These are phyloP conservation scores for Athripsodes cinereus DNA, from an alignment of 2,888 invertebrate species.

Conservation along the genomic window DNA sequence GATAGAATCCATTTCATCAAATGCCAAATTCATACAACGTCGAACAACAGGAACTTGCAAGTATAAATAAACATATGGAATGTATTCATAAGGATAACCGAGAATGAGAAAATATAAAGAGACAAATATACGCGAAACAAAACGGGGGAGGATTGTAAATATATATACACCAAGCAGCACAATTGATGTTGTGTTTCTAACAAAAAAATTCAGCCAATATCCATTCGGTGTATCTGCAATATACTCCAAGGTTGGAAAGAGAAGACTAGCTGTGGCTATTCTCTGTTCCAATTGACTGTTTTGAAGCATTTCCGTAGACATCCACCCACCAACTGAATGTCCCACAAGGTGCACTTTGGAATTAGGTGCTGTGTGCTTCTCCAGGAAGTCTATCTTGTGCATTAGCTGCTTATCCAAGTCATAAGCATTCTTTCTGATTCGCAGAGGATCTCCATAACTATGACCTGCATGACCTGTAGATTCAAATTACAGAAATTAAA, in stretches of 20 bases:
- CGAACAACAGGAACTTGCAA: constrained; percentile 53
- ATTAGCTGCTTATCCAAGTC: constrained; percentile 71
- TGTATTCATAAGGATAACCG: constrained; percentile 39
- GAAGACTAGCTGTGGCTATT: constrained; percentile 60
- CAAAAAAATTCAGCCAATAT: constrained; percentile 55
- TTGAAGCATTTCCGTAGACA: constrained; percentile 66
- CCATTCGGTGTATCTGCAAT: constrained; percentile 76
- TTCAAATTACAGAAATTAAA: background rate
- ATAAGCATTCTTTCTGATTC: constrained; percentile 37
- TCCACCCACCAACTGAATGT: constrained; percentile 88
- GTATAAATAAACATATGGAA: constrained; percentile 50
- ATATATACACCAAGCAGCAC: constrained; percentile 40
- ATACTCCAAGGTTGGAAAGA: constrained; percentile 84
- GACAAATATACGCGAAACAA: constrained; percentile 47
- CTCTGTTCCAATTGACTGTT: constrained; percentile 49
- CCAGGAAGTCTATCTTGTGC: constrained; percentile 75
- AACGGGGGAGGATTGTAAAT: constrained; percentile 50
- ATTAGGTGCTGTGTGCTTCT: constrained; percentile 62
- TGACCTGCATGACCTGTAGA: constrained; percentile 4
- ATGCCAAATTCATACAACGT: constrained; percentile 64
- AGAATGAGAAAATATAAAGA: constrained; percentile 49
- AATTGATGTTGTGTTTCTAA: constrained; percentile 39
- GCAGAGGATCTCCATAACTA: background rate
- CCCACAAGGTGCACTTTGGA: constrained; percentile 77
- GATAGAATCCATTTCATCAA: constrained; percentile 76